Evolutionary conservation across 2,888 invertebrate species (phyloP).

Genomic region (Oscheius onirici): DNA sequence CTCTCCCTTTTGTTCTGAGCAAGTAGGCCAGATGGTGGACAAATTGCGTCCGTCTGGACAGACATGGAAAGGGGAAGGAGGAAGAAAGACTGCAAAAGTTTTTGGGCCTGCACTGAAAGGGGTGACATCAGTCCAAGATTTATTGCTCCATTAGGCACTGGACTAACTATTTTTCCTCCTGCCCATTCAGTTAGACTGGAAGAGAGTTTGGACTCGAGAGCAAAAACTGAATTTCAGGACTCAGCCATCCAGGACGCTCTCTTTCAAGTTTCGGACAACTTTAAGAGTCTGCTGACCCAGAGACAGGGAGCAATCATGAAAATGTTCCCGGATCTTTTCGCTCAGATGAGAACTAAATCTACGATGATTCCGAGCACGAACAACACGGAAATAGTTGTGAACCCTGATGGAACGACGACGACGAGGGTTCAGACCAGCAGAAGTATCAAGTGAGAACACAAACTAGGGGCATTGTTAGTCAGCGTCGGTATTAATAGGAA

Average conservation of each 20-base stretch:
- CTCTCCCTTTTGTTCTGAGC: constrained; percentile 7
- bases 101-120: neutral
- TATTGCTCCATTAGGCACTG: too few relatives aligned
- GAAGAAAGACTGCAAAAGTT: neutral
- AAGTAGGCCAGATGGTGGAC: neutral
- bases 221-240: constrained; percentile 42
- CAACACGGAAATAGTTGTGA: constrained; percentile 59
- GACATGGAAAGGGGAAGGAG: neutral
- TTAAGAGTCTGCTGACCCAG: constrained; percentile 55
- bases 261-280: constrained; percentile 60
- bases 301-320: constrained; percentile 62
- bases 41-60: neutral
- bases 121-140: neutral
- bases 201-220: too few relatives aligned
- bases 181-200: too few relatives aligned
- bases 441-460: constrained; percentile 47
- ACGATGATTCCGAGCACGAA: constrained; percentile 47
- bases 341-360: constrained; percentile 60
- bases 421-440: constrained; percentile 63
- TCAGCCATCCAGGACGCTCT: constrained; percentile 46
- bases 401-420: constrained; percentile 67
- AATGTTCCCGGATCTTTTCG: constrained; percentile 67
- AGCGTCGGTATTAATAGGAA: too few relatives aligned
- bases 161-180: too few relatives aligned
- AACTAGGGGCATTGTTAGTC: neutral